Evolutionary conservation across 1,140 invertebrate species (phyloP).

Genomic region (Frieseomelitta varia): DNA sequence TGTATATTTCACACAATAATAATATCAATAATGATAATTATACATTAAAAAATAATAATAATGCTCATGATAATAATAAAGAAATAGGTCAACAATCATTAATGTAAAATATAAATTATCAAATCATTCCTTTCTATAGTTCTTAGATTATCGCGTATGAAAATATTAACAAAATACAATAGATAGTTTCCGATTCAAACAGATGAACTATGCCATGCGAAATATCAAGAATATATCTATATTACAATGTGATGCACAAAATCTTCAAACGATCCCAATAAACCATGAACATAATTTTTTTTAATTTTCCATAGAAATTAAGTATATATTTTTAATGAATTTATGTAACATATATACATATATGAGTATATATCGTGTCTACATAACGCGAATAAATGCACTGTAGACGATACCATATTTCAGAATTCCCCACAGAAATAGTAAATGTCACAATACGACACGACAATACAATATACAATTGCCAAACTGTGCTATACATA

Average conservation of each 20-base stretch:
- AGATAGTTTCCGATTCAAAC: constrained; percentile 11
- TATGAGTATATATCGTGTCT: not conserved
- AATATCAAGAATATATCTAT: constrained; percentile 54
- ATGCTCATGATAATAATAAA: not conserved
- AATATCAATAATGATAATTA: not conserved
- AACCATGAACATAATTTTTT: not conserved
- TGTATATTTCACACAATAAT: not conserved
- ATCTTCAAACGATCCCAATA: constrained; percentile 21
- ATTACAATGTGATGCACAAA: constrained; percentile 31
- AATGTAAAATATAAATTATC: constrained; percentile 20
- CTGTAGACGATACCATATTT: constrained; percentile 12
- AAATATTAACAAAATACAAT: constrained; percentile 57
- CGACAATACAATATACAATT: constrained; percentile 25
- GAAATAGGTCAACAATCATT: not conserved
- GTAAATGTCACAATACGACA: constrained; percentile 32
- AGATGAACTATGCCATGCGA: constrained; percentile 26
- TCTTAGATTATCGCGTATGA: constrained; percentile 30
- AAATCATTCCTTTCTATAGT: not conserved
- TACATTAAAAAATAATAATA: not conserved
- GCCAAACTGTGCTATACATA: constrained; percentile 26
- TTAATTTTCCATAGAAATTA: constrained; percentile 24
- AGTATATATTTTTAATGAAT: constrained; percentile 9
- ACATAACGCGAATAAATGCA: constrained; percentile 59
- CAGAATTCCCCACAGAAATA: constrained; percentile 32
- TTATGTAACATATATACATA: not conserved